Evolutionary conservation across 2,113 vertebrate species (phyloP), one percentile per base, ranked within the genome.

Genomic region (Anthoscopus minutus): DNA sequence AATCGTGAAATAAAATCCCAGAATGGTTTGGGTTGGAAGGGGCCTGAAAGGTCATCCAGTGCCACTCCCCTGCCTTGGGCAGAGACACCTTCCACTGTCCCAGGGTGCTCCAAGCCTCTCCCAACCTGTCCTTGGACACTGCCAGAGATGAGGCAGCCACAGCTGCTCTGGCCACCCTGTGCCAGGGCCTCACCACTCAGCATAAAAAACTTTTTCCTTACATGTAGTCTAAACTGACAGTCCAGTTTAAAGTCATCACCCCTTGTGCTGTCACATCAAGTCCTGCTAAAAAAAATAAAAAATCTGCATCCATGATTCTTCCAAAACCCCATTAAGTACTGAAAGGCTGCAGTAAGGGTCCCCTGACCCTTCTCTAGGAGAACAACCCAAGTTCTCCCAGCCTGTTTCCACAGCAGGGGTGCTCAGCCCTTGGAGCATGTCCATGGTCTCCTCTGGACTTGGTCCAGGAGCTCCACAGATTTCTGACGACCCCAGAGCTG

Each of bases 111-210:
- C 44, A 23, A 72, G 57, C 12, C 35, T 1, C 11, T 11, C 50
- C 25, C 50, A 65, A 0, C 50, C 15, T 65, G 3, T 0, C 37
- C 37, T 33, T 33, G 67, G 18, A 2, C 27, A 11, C 8, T 81
- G 0, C 8, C 58, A 50, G 22, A 22, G 18, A 65, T 37, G 27
- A 7, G 37, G 7, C 21, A 72, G 17, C 51, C 67, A 33, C 42
- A 44, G 11, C 15, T 65, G 0, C 35, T 42, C 42, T 72, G 42
- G 42, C 6, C 11, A 48, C 0, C 20, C 11, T 27, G 10, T 19
- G 25, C 35, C 35, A 56, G 24, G 1, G 25, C 30, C 17, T 71
- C 11, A 3, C 2, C 22, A 37, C 7, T 5, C 22, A 81, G 31
- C 8, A 35, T 27, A 11, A 37, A 62, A 40, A 37, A 1, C 6